phyloP scores from a whole-genome alignment of 2,888 invertebrate species.

The Cyaniris semiargus region DNA sequence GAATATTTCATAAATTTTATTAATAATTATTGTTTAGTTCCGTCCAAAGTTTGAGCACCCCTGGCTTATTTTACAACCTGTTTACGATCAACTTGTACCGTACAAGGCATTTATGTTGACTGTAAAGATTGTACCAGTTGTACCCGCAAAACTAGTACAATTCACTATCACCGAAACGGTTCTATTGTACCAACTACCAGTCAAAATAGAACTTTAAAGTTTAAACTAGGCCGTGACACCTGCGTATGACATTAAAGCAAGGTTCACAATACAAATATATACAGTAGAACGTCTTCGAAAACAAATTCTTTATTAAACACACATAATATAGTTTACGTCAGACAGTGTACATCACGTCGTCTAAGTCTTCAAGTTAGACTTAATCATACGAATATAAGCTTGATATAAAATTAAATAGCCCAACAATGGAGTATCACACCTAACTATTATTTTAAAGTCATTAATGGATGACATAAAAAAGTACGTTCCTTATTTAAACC shows the following conservation, averaged over 20 bases:
- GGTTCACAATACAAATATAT: constrained; percentile 33
- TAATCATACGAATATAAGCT: too few species aligned
- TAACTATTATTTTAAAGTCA: too few species aligned
- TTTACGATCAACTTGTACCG: neutral
- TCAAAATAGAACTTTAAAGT: constrained; percentile 36
- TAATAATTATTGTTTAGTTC: neutral
- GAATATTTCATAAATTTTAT: too few species aligned
- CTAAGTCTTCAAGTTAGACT: too few species aligned
- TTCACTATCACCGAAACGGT: constrained; percentile 12
- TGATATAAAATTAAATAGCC: too few species aligned
- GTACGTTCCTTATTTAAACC: too few species aligned
- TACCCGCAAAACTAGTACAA: constrained; percentile 12
- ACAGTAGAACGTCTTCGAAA: neutral
- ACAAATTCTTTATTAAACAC: too few species aligned
- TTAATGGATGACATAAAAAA: too few species aligned
- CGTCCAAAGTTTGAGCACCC: neutral
- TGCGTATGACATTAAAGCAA: constrained; percentile 56
- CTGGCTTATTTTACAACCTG: neutral
- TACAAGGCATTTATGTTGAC: neutral
- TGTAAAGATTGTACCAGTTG: constrained; percentile 32
- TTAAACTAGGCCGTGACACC: constrained; percentile 46
- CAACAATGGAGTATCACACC: too few species aligned
- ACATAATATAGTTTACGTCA: too few species aligned
- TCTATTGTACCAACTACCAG: neutral
- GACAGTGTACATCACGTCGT: too few species aligned